Evolutionary conservation across 2,113 vertebrate species (phyloP), one percentile per base, ranked within the genome.

Genomic region (Hystrix cristata): DNA sequence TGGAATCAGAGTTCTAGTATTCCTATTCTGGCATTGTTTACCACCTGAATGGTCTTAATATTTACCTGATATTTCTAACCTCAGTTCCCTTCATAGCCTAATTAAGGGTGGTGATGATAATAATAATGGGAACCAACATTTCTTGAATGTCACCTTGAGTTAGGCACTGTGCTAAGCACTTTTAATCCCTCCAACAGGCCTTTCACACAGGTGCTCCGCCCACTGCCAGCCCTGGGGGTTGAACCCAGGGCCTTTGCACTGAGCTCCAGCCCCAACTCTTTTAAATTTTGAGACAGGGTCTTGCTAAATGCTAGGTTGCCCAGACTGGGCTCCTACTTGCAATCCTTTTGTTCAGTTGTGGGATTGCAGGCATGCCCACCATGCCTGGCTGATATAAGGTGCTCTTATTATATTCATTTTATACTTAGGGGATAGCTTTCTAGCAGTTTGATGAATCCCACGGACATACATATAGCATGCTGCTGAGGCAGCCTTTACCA

Each of bases 401-500:
- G 16, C 15, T 43, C 31, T 29, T 53, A 5, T 23, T 57, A 7
- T 31, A 25, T 16, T 53, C 31, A 25, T 53, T 84, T 76, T 69
- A 51, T 62, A 34, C 16, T n/a, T 29, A 27, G 59, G 19, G 78
- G 59, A 46, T 8, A 79, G n/a, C 21, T 74, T 91, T 91, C 82
- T 78, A 16, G 48, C 62, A 19, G n/a, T 87, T 67, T 46, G 27
- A 16, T 0, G 1, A 11, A 38, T 79, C 53, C 14, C 25, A 14
- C 31, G n/a, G 31, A 51, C 1, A 0, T 83, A 12, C 9, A 10
- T 51, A 21, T 10, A 43, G 3, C 53, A 2, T 11, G 18, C 57
- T 59, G 51, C 14, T 0, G 5, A 16, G n/a, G 12, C 7, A 0
- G 0, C 9, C 19, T 5, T 60, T 29, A 19, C 4, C 7, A n/a